Base-by-base conservation (phyloP, 1,140 invertebrate species). In the Nomia melanderi region DNA sequence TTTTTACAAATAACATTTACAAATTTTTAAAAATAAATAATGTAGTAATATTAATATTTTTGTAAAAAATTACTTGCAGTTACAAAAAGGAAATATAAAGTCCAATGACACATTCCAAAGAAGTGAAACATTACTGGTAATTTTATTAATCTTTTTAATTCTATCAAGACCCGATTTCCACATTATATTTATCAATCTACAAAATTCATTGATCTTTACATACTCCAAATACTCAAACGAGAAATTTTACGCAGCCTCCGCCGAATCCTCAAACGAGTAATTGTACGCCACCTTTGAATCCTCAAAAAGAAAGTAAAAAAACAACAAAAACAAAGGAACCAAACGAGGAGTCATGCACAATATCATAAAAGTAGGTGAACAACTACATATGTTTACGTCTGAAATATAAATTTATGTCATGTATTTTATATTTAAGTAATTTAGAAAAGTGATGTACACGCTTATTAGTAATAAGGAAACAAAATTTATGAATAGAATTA, bases 381-480 rank as follows among this genome's bases (percentile, higher is more conserved):
- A 50, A 11, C 9, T 25, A 2, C 7, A 25, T 8, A 25, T 25
- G 25, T 11, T 25, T 1, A 47, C 20, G 17, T 20, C 12, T 11
- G 25, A 25, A 25, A 25, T 25, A 5, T 1, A 25, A 25, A 25
- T 2, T 53, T 23, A 50, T 14, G n/a, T 50, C 63, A 57, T 25
- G 23, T n/a, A 27, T 57, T 56, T 59, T 53, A 57, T 63, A 27
- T 39, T 39, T 73, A 53, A 62, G 33, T 50, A 9, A 36, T 56
- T 29, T 56, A 9, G n/a, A 33, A 36, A 17, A 29, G 1, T 23
- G 14, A 20, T 2, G n/a, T n/a, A 64, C 50, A 47, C 0, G 62
- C 23, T 29, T 53, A 62, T 33, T 60, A 67, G 47, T 41, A 67
- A 53, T 59, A 66, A 79, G 60, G 64, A 69, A 82, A 70, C 41